phyloP scores from a whole-genome alignment of 92 coral and sea anemone species.

The Phenganax marumi region DNA sequence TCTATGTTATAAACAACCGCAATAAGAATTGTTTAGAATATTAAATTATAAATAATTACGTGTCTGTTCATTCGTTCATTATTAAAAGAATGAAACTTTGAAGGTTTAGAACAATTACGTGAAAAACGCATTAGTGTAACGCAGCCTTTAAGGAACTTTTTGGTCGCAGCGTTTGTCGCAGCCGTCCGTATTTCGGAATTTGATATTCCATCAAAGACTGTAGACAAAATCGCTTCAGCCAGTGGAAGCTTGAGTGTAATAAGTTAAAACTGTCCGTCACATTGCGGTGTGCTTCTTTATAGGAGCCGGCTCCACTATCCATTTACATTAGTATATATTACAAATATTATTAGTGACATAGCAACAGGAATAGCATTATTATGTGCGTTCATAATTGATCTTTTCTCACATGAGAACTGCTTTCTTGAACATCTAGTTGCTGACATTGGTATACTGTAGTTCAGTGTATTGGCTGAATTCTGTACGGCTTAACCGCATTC shows the following conservation, averaged over 20 bases:
- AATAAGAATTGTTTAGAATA: not conserved
- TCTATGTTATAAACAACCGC: too few species aligned
- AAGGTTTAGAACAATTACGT: too few species aligned
- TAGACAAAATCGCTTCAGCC: not conserved
- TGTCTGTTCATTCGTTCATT: not conserved
- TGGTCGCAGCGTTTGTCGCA: too few species aligned
- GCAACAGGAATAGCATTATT: not conserved
- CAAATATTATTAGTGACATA: slow-evolving; percentile 3
- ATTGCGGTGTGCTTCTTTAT: not conserved
- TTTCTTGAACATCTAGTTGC: not conserved
- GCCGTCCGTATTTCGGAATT: too few species aligned
- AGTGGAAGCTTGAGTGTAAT: not conserved
- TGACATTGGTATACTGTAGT: not conserved
- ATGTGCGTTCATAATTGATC: not conserved
- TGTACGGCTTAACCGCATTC: not conserved
- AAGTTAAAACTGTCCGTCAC: not conserved
- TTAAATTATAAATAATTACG: not conserved
- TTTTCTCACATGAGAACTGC: not conserved
- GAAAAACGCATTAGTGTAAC: too few species aligned
- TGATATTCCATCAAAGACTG: not conserved
- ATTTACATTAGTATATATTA: slow-evolving; percentile 13
- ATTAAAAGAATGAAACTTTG: too few species aligned
- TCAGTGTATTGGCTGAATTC: not conserved
- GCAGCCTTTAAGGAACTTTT: too few species aligned
- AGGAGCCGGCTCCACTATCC: slow-evolving; percentile 13